Evolutionary conservation across 2,113 vertebrate genomes (phyloP), one percentile per base, ranked within the genome.

Genomic region (Dinomys branickii): DNA sequence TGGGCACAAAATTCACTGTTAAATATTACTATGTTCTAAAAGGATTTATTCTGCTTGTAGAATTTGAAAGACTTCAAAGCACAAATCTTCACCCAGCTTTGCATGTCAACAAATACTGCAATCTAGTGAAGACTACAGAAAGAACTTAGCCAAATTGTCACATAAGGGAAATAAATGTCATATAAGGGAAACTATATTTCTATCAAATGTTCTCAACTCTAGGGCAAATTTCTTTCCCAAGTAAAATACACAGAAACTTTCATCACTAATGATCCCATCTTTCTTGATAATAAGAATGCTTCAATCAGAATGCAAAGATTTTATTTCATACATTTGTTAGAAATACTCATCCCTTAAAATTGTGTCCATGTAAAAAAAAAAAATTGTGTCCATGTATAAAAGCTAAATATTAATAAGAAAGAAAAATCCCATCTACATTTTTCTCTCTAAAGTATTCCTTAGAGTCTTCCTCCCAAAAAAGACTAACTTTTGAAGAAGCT

Each of bases 361-460:
- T 65, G n/a, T 85, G 61, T 44, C 52, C 67, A 93, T 86, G 88
- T 97, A 97, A 65, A 30, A 56, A 56, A 89, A n/a, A n/a, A n/a
- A n/a, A n/a, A n/a, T n/a, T n/a, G n/a, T 85, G 61, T 44, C 52
- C 67, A 93, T 86, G 88, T 97, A 97, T 77, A 30, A 56, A 56
- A 89, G 96, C 82, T 88, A 96, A 96, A 89, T 91, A 91, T 90
- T 97, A 90, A 95, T 85, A 94, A 91, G 56, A 95, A 84, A 73
- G 61, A 85, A 97, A 71, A 96, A 97, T 69, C 16, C 7, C 30
- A 78, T 65, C 16, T 35, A 75, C 20, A 84, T 93, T 96, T 96
- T 54, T 94, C 54, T 94, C 2, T 84, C 81, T 28, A 97, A 94
- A 88, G 26, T 75, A 97, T 33, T 97, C 85, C 78, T 91, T 12